A percentile compares a stretch with the other conserved stretches of the same genome.
phyloP scores from a whole-genome alignment of 2,888 invertebrate genomes.

The Pseudococcus longispinus region DNA sequence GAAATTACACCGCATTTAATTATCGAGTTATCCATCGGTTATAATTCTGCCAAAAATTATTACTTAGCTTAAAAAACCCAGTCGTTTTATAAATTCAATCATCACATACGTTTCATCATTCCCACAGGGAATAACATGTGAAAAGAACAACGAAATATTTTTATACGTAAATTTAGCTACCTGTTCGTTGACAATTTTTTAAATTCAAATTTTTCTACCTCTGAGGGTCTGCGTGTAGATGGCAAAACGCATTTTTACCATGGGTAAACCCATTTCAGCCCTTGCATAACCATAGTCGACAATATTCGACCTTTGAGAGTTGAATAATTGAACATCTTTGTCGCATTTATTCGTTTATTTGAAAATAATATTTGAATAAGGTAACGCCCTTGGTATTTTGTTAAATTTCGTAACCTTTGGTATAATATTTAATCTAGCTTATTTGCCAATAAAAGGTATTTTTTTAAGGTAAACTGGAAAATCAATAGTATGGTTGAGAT shows the following conservation, averaged over 20 bases:
- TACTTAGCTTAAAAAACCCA: too few species aligned
- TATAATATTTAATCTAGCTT: background rate
- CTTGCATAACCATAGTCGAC: background rate
- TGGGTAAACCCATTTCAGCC: background rate
- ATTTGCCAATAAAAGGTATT: background rate
- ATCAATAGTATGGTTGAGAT: background rate
- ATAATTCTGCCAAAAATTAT: too few species aligned
- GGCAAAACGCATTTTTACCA: background rate
- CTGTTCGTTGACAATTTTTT: background rate
- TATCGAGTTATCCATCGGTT: too few species aligned
- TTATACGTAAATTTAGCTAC: background rate
- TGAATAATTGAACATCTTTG: conserved; percentile 26
- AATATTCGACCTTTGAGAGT: conserved; percentile 15
- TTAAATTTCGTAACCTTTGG: background rate
- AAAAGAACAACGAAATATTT: background rate
- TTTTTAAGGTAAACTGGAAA: background rate
- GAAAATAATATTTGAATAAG: background rate
- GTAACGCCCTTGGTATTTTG: conserved; percentile 10
- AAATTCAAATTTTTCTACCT: background rate
- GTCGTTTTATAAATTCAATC: too few species aligned
- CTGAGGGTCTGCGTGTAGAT: background rate
- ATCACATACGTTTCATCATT: background rate
- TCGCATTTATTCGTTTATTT: background rate
- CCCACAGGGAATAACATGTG: background rate
- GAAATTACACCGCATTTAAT: too few species aligned